phyloP scores from a whole-genome alignment of 2,888 invertebrate species.

The Macrophya annulata region DNA sequence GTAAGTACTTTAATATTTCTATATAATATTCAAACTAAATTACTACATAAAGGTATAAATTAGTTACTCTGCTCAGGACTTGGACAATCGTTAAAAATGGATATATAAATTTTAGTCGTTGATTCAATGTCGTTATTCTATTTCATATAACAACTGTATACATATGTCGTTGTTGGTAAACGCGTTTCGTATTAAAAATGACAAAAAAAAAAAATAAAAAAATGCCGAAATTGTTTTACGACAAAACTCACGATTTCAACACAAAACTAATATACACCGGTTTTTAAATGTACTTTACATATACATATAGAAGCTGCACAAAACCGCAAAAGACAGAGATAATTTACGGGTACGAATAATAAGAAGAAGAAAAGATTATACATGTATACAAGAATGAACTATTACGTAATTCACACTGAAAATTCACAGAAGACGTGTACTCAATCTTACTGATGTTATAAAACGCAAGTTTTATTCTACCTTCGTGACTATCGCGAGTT shows the following conservation, averaged over 20 bases:
- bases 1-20: not conserved
- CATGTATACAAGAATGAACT: not conserved
- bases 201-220: not conserved
- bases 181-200: too few relatives aligned
- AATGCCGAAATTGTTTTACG: not conserved
- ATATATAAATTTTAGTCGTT: not conserved
- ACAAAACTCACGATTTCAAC: slow-evolving; percentile 5
- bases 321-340: not conserved
- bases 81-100: not conserved
- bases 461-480: not conserved
- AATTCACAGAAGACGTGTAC: not conserved
- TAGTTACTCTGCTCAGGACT: not conserved
- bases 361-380: not conserved
- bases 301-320: not conserved
- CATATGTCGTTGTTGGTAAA: too few relatives aligned
- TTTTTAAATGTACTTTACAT: not conserved
- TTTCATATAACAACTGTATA: too few relatives aligned
- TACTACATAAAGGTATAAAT: not conserved
- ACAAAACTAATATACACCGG: not conserved
- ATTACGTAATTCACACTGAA: not conserved
- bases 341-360: not conserved
- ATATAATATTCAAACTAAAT: not conserved
- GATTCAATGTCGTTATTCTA: too few relatives aligned
- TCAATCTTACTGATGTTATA: not conserved
- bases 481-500: not conserved